Conservation (phyloP, 2,888 invertebrate genomes). For the Pyrocoelia pectoralis region DNA sequence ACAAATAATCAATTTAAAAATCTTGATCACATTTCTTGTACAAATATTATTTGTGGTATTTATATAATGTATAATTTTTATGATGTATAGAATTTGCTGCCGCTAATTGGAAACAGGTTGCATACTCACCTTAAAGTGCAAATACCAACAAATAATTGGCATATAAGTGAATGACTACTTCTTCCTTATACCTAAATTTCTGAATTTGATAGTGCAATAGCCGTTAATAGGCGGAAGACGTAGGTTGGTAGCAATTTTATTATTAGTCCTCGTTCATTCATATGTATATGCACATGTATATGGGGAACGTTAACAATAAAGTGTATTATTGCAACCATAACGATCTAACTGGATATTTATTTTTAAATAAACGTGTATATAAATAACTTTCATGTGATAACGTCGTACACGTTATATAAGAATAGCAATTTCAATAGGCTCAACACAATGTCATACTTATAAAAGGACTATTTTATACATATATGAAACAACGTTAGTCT, state of each 20-base stretch:
- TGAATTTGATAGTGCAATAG: neutral
- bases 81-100: neutral
- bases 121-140: neutral
- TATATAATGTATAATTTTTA: neutral
- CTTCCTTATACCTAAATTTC: neutral
- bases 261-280: neutral
- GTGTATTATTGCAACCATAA: slow-evolving; percentile 1
- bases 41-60: neutral
- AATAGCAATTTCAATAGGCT: slow-evolving; percentile 8
- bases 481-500: slow-evolving; percentile 8
- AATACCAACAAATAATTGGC: neutral
- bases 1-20: too few species aligned
- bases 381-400: slow-evolving; percentile 2
- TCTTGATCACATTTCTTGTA: neutral
- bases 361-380: neutral
- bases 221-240: neutral
- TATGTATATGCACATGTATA: neutral
- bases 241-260: neutral
- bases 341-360: neutral
- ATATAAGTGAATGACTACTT: neutral
- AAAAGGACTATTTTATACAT: slow-evolving; percentile 1
- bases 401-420: neutral
- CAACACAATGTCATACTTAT: slow-evolving; percentile 2
- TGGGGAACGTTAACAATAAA: neutral
- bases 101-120: neutral